A percentile compares a stretch with the other conserved stretches of the same genome.
Conservation (phyloP, 2,797 vertebrate species). For the Apodemus agrarius region DNA sequence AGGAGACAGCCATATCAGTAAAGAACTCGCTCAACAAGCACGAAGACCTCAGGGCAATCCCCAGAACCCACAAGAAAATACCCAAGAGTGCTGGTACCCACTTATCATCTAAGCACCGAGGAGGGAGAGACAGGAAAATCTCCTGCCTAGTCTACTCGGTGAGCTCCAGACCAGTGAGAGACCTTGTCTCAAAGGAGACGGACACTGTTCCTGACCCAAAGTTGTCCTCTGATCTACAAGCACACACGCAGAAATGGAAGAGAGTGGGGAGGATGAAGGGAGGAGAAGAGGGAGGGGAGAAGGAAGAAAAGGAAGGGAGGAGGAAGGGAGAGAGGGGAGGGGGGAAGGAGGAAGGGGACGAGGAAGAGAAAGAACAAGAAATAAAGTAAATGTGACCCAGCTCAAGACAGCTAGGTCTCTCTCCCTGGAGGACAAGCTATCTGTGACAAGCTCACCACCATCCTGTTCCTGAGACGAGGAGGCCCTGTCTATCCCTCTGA, state of each 20-base stretch:
- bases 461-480: not conserved
- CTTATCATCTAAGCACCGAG: not conserved
- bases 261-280: no score
- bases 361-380: not conserved
- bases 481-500: not conserved
- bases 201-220: not conserved
- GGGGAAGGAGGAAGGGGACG: fast-evolving
- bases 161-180: not conserved
- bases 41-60: not conserved
- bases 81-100: not conserved
- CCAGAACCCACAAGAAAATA: not conserved
- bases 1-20: not conserved
- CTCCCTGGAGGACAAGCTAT: not conserved
- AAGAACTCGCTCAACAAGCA: not conserved
- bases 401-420: not conserved
- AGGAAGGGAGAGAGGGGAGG: fast-evolving
- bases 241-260: not conserved
- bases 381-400: not conserved
- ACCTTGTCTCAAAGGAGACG: not conserved
- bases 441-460: not conserved
- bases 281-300: not conserved
- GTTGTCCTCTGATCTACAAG: no score
- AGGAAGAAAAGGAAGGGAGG: not conserved
- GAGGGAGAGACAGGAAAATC: not conserved
- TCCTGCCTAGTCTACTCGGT: not conserved